These are phyloP conservation scores for Helogale parvula DNA, from an alignment of 2,113 vertebrate species.

Conservation along the genomic window DNA sequence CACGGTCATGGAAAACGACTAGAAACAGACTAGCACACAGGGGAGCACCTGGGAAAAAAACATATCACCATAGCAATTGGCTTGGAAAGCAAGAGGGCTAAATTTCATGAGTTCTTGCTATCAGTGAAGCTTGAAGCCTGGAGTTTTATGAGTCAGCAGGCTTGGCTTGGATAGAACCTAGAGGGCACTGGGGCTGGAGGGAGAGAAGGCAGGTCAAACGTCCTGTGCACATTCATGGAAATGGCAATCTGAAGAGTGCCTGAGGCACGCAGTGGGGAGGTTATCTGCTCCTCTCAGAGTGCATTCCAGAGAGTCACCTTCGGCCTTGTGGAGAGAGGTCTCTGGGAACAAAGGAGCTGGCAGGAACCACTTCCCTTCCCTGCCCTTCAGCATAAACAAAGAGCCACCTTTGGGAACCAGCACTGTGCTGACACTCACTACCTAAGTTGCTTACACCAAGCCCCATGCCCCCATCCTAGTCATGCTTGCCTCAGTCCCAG, in stretches of 20 bases:
- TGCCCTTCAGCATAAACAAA: background rate
- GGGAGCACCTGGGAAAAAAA: background rate
- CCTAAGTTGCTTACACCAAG: background rate
- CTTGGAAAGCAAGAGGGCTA: background rate
- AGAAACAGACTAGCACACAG: background rate
- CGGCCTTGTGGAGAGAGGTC: background rate
- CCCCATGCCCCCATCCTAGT: background rate
- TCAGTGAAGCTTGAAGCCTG: background rate
- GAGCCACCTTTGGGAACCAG: background rate
- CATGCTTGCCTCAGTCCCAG: background rate
- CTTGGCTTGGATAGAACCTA: background rate
- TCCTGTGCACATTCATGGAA: background rate
- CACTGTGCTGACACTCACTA: background rate
- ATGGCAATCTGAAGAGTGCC: background rate
- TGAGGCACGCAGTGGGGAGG: background rate
- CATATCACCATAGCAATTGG: background rate
- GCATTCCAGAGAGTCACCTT: background rate
- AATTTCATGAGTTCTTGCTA: background rate
- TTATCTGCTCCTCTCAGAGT: background rate
- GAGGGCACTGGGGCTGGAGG: background rate
- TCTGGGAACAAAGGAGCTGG: background rate
- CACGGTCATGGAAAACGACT: background rate
- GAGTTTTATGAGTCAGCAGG: background rate
- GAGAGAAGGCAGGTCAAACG: background rate
- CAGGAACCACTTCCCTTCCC: background rate